Evolutionary conservation across 2,888 invertebrate species (phyloP).

Genomic region (Zelleria hepariella): DNA sequence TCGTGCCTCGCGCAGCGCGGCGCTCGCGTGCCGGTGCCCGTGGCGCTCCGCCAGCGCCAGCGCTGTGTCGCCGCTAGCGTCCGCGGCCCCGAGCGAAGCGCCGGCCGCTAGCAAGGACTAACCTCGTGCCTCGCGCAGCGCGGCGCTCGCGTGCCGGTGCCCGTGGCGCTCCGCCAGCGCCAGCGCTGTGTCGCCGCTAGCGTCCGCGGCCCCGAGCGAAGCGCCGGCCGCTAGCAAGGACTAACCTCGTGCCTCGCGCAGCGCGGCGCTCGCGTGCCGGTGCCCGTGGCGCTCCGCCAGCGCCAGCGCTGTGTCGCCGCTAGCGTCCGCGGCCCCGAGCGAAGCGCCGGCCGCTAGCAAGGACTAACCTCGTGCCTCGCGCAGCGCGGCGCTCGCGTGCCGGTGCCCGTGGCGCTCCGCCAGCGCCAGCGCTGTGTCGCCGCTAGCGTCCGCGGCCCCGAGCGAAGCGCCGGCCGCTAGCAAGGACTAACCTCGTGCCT

Average conservation of each 20-base stretch:
- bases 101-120: too few relatives aligned
- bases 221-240: too few relatives aligned
- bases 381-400: too few relatives aligned
- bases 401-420: not conserved
- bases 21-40: not conserved
- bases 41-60: not conserved
- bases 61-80: not conserved
- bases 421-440: not conserved
- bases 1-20: too few relatives aligned
- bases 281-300: slow-evolving; percentile 79
- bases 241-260: slow-evolving; percentile 75
- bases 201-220: too few relatives aligned
- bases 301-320: slow-evolving; percentile 80
- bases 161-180: not conserved
- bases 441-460: too few relatives aligned
- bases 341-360: slow-evolving; percentile 79
- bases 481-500: too few relatives aligned
- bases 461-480: too few relatives aligned
- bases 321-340: slow-evolving; percentile 69
- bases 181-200: not conserved
- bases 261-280: slow-evolving; percentile 62
- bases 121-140: too few relatives aligned
- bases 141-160: too few relatives aligned
- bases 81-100: too few relatives aligned
- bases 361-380: too few relatives aligned